A percentile compares a stretch with the other conserved stretches of the same genome.
These are phyloP conservation scores for Piezodorus guildinii DNA, from an alignment of 1,140 invertebrate species.

Conservation along the genomic window DNA sequence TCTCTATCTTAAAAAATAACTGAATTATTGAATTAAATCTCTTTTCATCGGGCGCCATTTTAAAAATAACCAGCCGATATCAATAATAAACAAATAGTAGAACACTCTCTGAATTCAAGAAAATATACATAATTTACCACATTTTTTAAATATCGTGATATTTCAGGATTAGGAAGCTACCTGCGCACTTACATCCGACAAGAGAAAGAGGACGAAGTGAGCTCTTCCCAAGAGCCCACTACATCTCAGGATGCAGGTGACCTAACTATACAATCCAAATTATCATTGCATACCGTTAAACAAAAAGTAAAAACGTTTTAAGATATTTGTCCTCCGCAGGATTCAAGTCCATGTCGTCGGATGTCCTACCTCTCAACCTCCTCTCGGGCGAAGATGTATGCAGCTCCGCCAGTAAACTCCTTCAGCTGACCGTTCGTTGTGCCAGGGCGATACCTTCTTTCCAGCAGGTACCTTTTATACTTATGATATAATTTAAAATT, in stretches of 20 bases:
- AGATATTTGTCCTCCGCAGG: not conserved
- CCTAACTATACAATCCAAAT: too few relatives aligned
- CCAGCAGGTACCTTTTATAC: constrained; percentile 40
- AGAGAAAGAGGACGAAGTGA: constrained; percentile 6
- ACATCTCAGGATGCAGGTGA: not conserved
- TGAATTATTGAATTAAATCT: too few relatives aligned
- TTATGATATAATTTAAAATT: not conserved
- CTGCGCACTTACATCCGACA: not conserved
- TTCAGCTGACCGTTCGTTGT: constrained; percentile 66
- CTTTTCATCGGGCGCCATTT: too few relatives aligned
- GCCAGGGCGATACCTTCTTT: constrained; percentile 62
- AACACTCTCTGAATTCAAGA: too few relatives aligned
- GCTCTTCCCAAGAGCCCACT: not conserved
- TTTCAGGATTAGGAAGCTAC: constrained; percentile 1
- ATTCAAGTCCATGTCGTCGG: not conserved
- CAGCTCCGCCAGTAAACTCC: constrained; percentile 33
- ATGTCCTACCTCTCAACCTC: not conserved
- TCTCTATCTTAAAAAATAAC: too few relatives aligned
- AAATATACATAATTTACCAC: too few relatives aligned
- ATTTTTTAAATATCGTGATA: not conserved
- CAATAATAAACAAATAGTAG: too few relatives aligned
- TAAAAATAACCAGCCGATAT: too few relatives aligned
- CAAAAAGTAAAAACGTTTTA: too few relatives aligned
- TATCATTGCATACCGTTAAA: too few relatives aligned
- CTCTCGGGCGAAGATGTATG: not conserved